A percentile compares a stretch with the other conserved stretches of the same genome.
phyloP scores from a whole-genome alignment of 2,888 invertebrate species.

The Graphium colonna region DNA sequence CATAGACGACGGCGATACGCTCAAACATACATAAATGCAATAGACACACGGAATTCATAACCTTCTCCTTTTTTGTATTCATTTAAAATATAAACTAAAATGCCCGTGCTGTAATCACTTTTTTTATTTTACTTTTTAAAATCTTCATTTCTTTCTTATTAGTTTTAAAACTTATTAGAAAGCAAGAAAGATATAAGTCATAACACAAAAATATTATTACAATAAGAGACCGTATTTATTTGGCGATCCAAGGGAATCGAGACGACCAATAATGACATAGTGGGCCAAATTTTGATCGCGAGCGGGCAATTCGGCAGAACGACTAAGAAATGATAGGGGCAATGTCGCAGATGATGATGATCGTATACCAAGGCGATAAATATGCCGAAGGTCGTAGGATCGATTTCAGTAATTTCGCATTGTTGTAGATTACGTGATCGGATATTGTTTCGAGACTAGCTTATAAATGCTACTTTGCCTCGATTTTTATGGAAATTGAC shows the following conservation, averaged over 20 bases:
- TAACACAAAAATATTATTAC: not conserved
- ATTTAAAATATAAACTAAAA: too few species aligned
- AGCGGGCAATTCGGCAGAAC: constrained; percentile 42
- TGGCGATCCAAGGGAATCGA: constrained; percentile 42
- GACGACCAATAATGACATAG: constrained; percentile 43
- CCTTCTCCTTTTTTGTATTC: too few species aligned
- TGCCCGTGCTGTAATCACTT: too few species aligned
- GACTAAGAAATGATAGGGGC: not conserved
- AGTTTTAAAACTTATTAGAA: too few species aligned
- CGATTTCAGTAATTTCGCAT: constrained; percentile 14
- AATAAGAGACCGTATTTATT: constrained; percentile 24
- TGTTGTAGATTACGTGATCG: constrained; percentile 12
- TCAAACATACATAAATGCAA: too few species aligned
- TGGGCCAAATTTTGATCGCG: constrained; percentile 29
- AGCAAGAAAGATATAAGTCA: not conserved
- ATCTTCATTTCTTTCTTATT: too few species aligned
- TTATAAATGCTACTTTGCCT: not conserved
- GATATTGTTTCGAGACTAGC: too few species aligned
- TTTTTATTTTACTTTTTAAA: too few species aligned
- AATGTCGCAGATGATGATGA: constrained; percentile 22
- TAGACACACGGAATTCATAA: too few species aligned
- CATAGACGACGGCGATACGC: too few species aligned
- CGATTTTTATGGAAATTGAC: too few species aligned
- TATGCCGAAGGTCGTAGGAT: constrained; percentile 27
- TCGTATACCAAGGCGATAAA: constrained; percentile 33